Base-by-base conservation (phyloP, 2,113 vertebrate species). In the Mesitornis unicolor region DNA sequence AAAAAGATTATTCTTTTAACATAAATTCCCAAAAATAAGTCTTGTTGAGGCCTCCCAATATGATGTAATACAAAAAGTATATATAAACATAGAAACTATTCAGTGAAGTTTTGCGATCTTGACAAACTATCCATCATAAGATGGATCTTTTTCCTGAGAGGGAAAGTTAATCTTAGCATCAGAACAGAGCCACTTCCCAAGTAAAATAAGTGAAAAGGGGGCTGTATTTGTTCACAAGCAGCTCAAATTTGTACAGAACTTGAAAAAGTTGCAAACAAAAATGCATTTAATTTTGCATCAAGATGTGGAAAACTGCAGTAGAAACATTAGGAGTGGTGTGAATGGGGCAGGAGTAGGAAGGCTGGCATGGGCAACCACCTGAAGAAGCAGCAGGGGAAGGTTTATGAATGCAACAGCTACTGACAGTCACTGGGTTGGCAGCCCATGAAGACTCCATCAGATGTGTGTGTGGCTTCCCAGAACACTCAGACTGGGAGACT, bases 11-110 rank as follows among this genome's bases (percentile, higher is more conserved):
- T 71, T 92, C 40, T 84, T 95, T 82, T 64, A 91, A 74, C 19
- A 81, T 54, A 91, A 96, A 70, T 17, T n/a, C 43, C 51, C 31
- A 81, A 90, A 95, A 95, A 91, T 63, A 67, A 71, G 68, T 71
- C 76, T 73, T 77, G 16, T 45, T 9, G 4, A 93, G 84, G 57
- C 51, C n/a, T 76, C 71, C 16, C n/a, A 82, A 57, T 36, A 61
- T 93, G 94, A 94, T 76, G 82, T 92, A 87, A 95, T 76, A 56
- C 57, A 64, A 87, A 91, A 93, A 59, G 65, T 40, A 80, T 73
- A 95, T 57, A 67, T 86, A 95, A 95, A 95, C 76, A 93, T 8
- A 38, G 51, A 68, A 89, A 89, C 59, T 77, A 84, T 54, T 77
- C 64, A 63, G 68, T 63, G 38, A 81, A 47, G 35, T 90, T 96